A percentile compares a stretch with the other conserved stretches of the same genome.
Conservation (phyloP, 2,888 invertebrate species). For the Plutella xylostella region DNA sequence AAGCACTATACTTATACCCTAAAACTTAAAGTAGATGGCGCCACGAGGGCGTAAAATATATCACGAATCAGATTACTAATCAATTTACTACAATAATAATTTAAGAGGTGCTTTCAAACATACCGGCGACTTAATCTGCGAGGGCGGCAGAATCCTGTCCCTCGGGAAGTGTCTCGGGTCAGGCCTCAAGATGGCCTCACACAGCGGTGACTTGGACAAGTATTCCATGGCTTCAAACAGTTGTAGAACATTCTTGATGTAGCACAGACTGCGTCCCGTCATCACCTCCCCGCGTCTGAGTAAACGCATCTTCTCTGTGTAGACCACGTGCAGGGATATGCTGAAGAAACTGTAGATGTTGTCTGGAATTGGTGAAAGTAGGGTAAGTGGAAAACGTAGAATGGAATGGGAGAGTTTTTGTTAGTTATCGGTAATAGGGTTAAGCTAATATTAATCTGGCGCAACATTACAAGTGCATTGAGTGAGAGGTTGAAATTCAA, state of each 20-base stretch:
- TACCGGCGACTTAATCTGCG: constrained; percentile 38
- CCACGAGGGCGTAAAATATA: no score
- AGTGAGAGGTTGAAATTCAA: no score
- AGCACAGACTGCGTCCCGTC: constrained; percentile 33
- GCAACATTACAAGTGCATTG: no score
- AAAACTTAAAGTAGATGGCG: no score
- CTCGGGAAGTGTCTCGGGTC: constrained; percentile 45
- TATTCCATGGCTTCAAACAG: constrained; percentile 73
- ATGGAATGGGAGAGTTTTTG: no score
- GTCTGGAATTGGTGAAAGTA: constrained; percentile 36
- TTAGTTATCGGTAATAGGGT: no score
- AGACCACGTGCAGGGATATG: constrained; percentile 44
- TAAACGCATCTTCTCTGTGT: constrained; percentile 39
- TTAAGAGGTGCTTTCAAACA: no score
- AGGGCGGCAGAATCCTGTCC: constrained; percentile 16
- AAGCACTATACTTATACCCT: no score
- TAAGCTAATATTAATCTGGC: no score
- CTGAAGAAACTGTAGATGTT: constrained; percentile 43
- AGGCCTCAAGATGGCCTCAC: constrained; percentile 70
- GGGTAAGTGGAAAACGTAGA: no score
- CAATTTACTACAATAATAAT: no score
- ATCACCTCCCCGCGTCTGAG: constrained; percentile 41
- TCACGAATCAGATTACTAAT: no score
- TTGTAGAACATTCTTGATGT: constrained; percentile 61
- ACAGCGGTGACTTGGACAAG: constrained; percentile 70